Evolutionary conservation across 2,797 vertebrate species (phyloP).

Genomic region (Danio jaintianensis): DNA sequence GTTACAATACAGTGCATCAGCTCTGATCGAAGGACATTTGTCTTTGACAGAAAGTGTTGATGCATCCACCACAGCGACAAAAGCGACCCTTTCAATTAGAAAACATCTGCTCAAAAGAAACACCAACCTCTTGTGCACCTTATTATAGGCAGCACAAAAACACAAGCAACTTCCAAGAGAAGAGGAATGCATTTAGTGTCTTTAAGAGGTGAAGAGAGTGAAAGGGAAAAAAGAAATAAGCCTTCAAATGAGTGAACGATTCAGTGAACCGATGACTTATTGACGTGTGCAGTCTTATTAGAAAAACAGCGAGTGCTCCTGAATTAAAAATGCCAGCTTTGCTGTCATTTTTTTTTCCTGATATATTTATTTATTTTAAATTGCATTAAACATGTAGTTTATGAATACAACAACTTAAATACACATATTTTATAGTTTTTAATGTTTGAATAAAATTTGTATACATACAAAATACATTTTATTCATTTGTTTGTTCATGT

Average conservation of each 20-base stretch:
- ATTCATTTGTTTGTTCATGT: not conserved
- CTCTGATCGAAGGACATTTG: conserved; percentile 27
- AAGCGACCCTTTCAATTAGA: conserved; percentile 81
- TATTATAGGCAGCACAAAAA: conserved; percentile 73
- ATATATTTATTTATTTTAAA: not conserved
- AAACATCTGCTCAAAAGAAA: conserved; percentile 70
- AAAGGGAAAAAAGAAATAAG: conserved; percentile 78
- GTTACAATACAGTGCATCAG: conserved; percentile 28
- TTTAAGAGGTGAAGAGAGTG: conserved; percentile 72
- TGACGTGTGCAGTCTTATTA: conserved; percentile 68
- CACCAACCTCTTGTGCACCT: conserved; percentile 71
- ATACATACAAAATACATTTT: not conserved
- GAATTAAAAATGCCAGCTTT: not conserved
- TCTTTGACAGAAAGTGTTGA: conserved; percentile 78
- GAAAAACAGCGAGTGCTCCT: conserved; percentile 50
- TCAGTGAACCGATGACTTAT: conserved; percentile 74
- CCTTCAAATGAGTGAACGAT: conserved; percentile 73
- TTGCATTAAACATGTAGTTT: not conserved
- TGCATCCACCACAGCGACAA: conserved; percentile 67
- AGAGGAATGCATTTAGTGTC: conserved; percentile 72
- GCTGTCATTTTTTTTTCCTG: not conserved
- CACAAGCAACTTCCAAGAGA: conserved; percentile 68
- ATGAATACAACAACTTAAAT: not conserved
- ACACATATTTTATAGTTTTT: not conserved
- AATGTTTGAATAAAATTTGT: not conserved